Percentiles rank a stretch among this genome's conserved stretches.
Conservation (phyloP, 1,140 invertebrate species). For the Pseudomyrmex pallidus region DNA sequence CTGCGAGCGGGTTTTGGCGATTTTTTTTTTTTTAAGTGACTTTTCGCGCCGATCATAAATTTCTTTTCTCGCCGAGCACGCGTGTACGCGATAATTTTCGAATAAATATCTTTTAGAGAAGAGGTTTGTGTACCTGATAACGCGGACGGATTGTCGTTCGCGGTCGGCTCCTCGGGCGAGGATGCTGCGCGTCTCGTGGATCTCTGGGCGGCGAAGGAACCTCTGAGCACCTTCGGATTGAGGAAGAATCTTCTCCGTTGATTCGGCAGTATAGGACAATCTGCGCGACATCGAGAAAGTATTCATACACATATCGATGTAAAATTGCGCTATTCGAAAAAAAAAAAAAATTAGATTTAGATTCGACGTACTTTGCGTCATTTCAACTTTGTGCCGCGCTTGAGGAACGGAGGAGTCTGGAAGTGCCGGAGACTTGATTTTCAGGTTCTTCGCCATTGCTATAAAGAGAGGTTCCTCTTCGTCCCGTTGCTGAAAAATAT, state of each 20-base stretch:
- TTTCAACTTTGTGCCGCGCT: slow-evolving; percentile 78
- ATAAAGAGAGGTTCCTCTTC: slow-evolving; percentile 69
- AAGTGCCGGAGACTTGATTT: slow-evolving; percentile 78
- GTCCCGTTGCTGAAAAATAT: slow-evolving; percentile 61
- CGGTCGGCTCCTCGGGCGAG: slow-evolving; percentile 77
- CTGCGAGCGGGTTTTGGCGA: slow-evolving; percentile 61
- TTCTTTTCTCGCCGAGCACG: not conserved
- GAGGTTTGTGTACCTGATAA: slow-evolving; percentile 88
- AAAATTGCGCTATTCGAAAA: not conserved
- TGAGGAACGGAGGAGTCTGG: slow-evolving; percentile 76
- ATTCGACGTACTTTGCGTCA: slow-evolving; percentile 83
- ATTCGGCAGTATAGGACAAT: slow-evolving; percentile 92
- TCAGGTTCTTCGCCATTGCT: slow-evolving; percentile 74
- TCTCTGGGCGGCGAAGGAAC: slow-evolving; percentile 87
- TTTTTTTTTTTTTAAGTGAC: too few relatives aligned
- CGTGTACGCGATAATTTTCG: too few relatives aligned
- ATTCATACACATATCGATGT: too few relatives aligned
- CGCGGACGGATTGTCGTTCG: slow-evolving; percentile 84
- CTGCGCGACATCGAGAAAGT: slow-evolving; percentile 74
- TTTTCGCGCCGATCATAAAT: too few relatives aligned
- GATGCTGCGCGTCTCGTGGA: slow-evolving; percentile 78
- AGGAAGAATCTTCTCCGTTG: slow-evolving; percentile 92
- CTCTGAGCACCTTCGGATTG: slow-evolving; percentile 91
- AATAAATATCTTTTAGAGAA: not conserved
- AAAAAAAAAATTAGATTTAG: too few relatives aligned